phyloP scores from a whole-genome alignment of 1,140 invertebrate genomes.

The Drosophila equinoxialis region DNA sequence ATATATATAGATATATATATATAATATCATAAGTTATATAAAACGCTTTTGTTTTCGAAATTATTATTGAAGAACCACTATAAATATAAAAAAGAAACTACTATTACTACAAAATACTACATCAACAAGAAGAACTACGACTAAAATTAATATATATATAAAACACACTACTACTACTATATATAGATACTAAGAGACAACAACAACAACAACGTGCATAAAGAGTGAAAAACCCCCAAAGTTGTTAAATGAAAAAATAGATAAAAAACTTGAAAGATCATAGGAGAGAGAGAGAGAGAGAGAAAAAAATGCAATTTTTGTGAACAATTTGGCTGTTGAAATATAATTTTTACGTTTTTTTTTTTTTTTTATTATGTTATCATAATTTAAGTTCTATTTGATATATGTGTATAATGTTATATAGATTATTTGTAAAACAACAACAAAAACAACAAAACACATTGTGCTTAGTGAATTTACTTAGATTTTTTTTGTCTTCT shows the following conservation, averaged over 20 bases:
- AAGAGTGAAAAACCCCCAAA: constrained; percentile 34
- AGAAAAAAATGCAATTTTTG: constrained; percentile 76
- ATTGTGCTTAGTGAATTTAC: constrained; percentile 54
- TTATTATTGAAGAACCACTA: constrained; percentile 11
- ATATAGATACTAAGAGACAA: constrained; percentile 29
- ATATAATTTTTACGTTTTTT: constrained; percentile 47
- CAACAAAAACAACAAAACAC: constrained; percentile 41
- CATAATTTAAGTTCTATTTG: constrained; percentile 47
- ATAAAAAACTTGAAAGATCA: constrained; percentile 11
- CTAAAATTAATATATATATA: neutral
- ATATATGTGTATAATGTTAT: constrained; percentile 55
- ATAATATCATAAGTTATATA: constrained; percentile 18
- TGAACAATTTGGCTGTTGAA: constrained; percentile 79
- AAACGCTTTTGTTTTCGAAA: constrained; percentile 23
- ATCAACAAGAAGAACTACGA: constrained; percentile 19
- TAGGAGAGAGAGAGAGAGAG: constrained; percentile 28
- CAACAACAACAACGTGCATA: constrained; percentile 17
- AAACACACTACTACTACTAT: constrained; percentile 32
- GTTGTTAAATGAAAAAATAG: constrained; percentile 44
- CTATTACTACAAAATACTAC: constrained; percentile 17
- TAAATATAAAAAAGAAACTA: neutral
- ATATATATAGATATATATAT: constrained; percentile 19
- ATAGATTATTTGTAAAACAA: constrained; percentile 26
- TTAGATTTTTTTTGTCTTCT: constrained; percentile 42
- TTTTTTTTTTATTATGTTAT: constrained; percentile 45